phyloP scores from a whole-genome alignment of 2,888 invertebrate species.

The Mycalesis mineus region DNA sequence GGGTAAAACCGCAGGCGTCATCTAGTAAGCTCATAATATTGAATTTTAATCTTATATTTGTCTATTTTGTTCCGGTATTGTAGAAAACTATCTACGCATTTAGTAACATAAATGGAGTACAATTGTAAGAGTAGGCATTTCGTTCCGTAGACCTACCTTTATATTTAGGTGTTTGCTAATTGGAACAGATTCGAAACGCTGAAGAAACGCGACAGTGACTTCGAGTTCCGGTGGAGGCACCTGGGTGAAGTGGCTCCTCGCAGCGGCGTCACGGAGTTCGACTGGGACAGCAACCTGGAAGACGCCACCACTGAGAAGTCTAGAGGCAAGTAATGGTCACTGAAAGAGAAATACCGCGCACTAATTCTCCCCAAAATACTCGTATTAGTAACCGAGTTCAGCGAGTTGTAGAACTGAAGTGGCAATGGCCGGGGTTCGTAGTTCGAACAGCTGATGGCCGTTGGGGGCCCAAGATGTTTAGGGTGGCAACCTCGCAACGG shows the following conservation, averaged over 20 bases:
- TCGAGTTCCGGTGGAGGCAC: slow-evolving; percentile 89
- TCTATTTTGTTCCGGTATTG: too few relatives aligned
- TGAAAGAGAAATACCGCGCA: background rate
- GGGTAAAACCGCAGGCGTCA: too few relatives aligned
- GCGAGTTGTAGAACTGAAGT: too few relatives aligned
- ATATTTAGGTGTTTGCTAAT: slow-evolving; percentile 2
- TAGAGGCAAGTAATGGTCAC: slow-evolving; percentile 56
- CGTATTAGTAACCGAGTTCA: too few relatives aligned
- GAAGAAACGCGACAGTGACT: slow-evolving; percentile 88
- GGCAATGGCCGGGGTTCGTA: too few relatives aligned
- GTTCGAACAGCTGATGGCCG: too few relatives aligned
- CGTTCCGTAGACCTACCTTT: background rate
- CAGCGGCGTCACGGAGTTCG: slow-evolving; percentile 89
- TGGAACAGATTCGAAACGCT: slow-evolving; percentile 85
- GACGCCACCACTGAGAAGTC: slow-evolving; percentile 79
- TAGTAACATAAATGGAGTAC: background rate
- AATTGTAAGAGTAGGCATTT: background rate
- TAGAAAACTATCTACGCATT: too few relatives aligned
- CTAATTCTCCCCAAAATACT: background rate
- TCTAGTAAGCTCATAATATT: too few relatives aligned
- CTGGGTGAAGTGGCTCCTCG: slow-evolving; percentile 87
- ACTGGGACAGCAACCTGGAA: slow-evolving; percentile 91
- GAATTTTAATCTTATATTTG: too few relatives aligned
- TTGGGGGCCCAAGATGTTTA: too few relatives aligned
- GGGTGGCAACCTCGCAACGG: too few relatives aligned